These are phyloP conservation scores for Callionymus lyra DNA, from an alignment of 2,113 vertebrate genomes.

Conservation along the genomic window DNA sequence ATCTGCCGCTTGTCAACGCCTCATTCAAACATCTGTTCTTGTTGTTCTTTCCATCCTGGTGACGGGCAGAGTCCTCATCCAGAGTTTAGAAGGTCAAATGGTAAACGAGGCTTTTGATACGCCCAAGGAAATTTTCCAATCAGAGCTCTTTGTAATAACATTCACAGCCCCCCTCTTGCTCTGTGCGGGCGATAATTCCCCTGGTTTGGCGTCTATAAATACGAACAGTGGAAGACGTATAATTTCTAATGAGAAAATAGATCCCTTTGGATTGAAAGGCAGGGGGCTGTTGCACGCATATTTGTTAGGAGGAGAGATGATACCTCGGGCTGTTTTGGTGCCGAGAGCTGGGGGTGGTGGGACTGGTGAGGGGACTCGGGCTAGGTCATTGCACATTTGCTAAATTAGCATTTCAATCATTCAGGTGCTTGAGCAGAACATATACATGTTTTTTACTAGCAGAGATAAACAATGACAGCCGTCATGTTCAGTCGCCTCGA, in stretches of 20 bases:
- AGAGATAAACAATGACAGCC: slow-evolving; percentile 55
- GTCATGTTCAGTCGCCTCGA: not conserved
- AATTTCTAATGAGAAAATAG: slow-evolving; percentile 70
- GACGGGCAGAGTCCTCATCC: slow-evolving; percentile 62
- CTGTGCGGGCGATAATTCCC: slow-evolving; percentile 61
- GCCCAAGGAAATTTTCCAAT: slow-evolving; percentile 62
- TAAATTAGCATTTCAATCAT: slow-evolving; percentile 74
- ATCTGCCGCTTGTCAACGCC: too few species aligned
- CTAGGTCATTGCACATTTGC: slow-evolving; percentile 70
- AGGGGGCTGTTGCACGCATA: slow-evolving; percentile 50
- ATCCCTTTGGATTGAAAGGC: slow-evolving; percentile 67
- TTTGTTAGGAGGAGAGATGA: slow-evolving; percentile 70
- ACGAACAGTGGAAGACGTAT: slow-evolving; percentile 57
- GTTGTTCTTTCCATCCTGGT: slow-evolving; percentile 1
- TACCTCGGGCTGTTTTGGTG: slow-evolving; percentile 64
- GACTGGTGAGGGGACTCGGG: slow-evolving; percentile 35
- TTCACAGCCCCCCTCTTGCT: slow-evolving; percentile 46
- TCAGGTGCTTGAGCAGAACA: slow-evolving; percentile 59
- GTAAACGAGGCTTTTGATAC: slow-evolving; percentile 63
- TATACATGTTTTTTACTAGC: slow-evolving; percentile 54
- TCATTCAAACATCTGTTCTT: slow-evolving; percentile 2
- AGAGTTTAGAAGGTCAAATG: slow-evolving; percentile 66
- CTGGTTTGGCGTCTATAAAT: slow-evolving; percentile 70
- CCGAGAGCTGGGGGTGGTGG: slow-evolving; percentile 9
- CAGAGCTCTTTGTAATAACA: slow-evolving; percentile 69